Base-by-base conservation (phyloP, 2,797 vertebrate genomes). In the Sitta carolinensis region DNA sequence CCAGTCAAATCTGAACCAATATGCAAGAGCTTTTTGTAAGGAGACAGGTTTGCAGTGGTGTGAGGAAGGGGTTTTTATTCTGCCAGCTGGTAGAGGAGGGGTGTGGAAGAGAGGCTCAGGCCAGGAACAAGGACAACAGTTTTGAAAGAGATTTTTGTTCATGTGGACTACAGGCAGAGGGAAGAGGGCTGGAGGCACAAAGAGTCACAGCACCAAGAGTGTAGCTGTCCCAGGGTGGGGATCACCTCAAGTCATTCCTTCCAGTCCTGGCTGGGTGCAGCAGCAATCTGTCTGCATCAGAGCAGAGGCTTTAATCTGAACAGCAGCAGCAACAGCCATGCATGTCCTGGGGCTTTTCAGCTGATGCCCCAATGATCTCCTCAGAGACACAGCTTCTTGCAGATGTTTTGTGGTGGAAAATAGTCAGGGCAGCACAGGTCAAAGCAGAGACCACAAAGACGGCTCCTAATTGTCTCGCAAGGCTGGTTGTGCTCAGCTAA, bases 201-300 rank as follows among this genome's bases (percentile, higher is more conserved):
- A 66, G 34, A 9, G 43, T 30, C 72, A 21, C 36, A 88, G 76
- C n/a, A 76, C 26, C 50, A 40, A 54, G n/a, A 89, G 42, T 13
- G n/a, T 45, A 54, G 43, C 64, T 89, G 48, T 48, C 45, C 25
- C 5, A 4, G 9, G 6, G 25, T 29, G 34, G 22, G 25, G 43
- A 36, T 93, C 42, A 52, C 13, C 11, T 48, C 0, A 1, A 67
- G 26, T 57, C 34, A 32, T 58, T 84, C 20, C 36, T n/a, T 72
- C 25, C 30, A 45, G 27, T 45, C 67, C 66, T 2, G 11, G 34
- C 42, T 79, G 0, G 0, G 22, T 61, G 54, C 62, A 61, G 70
- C 50, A 55, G 20, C 57, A 75, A 21, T 47, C 40, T 63, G 57
- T 18, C 62, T 84, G 74, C 63, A 27, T 32, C 0, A 0, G 47